Conservation (phyloP, 2,888 invertebrate species). For the Siphonodentalium dalli region DNA sequence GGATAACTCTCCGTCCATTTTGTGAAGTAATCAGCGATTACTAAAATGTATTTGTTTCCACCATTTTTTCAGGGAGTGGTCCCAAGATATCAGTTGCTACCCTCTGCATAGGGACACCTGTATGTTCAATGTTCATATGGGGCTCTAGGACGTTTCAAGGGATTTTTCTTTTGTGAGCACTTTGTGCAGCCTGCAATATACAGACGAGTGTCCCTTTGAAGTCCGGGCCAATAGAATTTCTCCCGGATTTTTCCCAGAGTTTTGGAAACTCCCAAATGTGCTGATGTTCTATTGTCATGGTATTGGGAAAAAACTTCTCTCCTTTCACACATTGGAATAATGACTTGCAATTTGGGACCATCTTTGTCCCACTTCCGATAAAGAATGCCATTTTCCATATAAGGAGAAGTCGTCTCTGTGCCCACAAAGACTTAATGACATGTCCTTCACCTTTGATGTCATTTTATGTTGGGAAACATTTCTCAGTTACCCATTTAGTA, state of each 20-base stretch:
- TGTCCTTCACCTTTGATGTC: neutral
- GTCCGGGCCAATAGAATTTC: slow-evolving; percentile 11
- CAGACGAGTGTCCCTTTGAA: slow-evolving; percentile 2
- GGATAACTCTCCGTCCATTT: slow-evolving; percentile 20
- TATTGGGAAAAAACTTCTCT: slow-evolving; percentile 5
- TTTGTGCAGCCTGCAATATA: slow-evolving; percentile 3
- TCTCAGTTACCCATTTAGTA: neutral
- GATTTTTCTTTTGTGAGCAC: neutral
- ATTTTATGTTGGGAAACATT: neutral
- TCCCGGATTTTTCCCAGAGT: slow-evolving; percentile 17
- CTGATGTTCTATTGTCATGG: slow-evolving; percentile 13
- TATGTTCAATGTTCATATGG: slow-evolving; percentile 8
- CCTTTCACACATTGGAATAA: slow-evolving; percentile 5
- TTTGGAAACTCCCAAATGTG: slow-evolving; percentile 14
- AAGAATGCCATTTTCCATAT: slow-evolving; percentile 1
- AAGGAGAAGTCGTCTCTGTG: slow-evolving; percentile 1
- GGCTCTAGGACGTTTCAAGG: neutral
- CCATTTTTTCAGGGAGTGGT: slow-evolving; percentile 7
- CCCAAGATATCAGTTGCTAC: slow-evolving; percentile 19
- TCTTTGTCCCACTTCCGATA: slow-evolving; percentile 3
- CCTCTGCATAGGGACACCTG: slow-evolving; percentile 12
- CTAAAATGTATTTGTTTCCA: slow-evolving; percentile 16
- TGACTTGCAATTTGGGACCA: slow-evolving; percentile 2
- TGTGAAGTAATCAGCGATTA: slow-evolving; percentile 16
- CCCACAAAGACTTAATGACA: neutral